Evolutionary conservation across 2,113 vertebrate genomes (phyloP), one percentile per base, ranked within the genome.

Genomic region (Corvus moneduloides): DNA sequence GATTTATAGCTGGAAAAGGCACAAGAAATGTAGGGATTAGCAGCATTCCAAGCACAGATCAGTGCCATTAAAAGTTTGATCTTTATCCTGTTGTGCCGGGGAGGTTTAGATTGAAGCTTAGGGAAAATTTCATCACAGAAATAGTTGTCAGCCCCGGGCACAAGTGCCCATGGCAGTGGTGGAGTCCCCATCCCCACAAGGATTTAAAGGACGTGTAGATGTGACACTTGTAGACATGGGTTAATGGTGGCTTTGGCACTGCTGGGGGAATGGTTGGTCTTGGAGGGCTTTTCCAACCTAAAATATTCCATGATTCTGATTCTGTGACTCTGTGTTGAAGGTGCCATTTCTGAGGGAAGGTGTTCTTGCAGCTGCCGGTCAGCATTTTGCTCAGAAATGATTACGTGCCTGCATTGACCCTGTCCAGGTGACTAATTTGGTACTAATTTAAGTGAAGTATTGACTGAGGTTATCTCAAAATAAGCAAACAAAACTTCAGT

Each of bases 391-490:
- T 78, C 68, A 84, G 51, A 46, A 6, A 4, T 7, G 0, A 37
- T 43, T 32, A 49, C 0, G 0, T 18, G 32, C 23, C 76, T 71
- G 2, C 43, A 13, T 9, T 63, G 9, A 33, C 28, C 7, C n/a
- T 52, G 11, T 32, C 33, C 32, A 32, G 10, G 13, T 17, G 19
- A 69, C 58, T 21, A 32, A 62, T 11, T 58, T 59, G 81, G 48
- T 44, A 14, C 12, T 66, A 32, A 90, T 76, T 54, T n/a, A 17
- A 69, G 16, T 11, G 32, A 44, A 1, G 0, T 33, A 24, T 39
- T 48, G 35, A 48, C 8, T 4, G 12, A 61, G 5, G 9, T 72
- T 35, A 33, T 51, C 66, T 46, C 48, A 72, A 83, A 92, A 79
- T 16, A 59, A 63, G 9, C 9, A 75, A 69, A 62, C 39, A 18